phyloP scores from a whole-genome alignment of 2,888 invertebrate species.

The Dione juno region DNA sequence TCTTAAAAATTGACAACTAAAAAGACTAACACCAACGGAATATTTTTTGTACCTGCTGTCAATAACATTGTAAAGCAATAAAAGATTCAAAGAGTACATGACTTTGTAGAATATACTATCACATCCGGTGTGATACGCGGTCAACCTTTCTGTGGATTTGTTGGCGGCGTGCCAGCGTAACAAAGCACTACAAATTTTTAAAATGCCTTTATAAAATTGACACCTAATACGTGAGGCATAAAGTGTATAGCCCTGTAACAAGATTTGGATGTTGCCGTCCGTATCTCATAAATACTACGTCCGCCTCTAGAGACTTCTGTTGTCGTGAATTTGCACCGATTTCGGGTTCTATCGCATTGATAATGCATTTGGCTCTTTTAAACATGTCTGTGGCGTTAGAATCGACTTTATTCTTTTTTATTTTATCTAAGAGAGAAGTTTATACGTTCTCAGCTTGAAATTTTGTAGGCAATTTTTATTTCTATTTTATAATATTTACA shows the following conservation, averaged over 20 bases:
- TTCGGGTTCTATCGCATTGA: slow-evolving; percentile 46
- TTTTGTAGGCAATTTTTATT: not conserved
- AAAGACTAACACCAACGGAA: not conserved
- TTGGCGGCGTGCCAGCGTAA: slow-evolving; percentile 68
- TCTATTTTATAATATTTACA: not conserved
- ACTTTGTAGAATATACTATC: slow-evolving; percentile 39
- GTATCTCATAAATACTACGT: slow-evolving; percentile 58
- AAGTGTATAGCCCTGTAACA: slow-evolving; percentile 24
- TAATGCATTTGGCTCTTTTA: slow-evolving; percentile 45
- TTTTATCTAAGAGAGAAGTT: not conserved
- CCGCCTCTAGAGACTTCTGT: slow-evolving; percentile 50
- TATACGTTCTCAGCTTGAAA: not conserved
- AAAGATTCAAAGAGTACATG: slow-evolving; percentile 32
- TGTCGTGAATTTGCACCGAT: slow-evolving; percentile 50
- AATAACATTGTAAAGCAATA: slow-evolving; percentile 17
- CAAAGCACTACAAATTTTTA: slow-evolving; percentile 25
- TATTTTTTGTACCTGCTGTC: not conserved
- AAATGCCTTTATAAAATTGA: slow-evolving; percentile 17
- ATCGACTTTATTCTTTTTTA: slow-evolving; percentile 11
- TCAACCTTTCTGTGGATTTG: slow-evolving; percentile 58
- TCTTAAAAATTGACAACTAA: not conserved
- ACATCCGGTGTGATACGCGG: slow-evolving; percentile 54
- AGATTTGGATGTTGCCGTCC: slow-evolving; percentile 22
- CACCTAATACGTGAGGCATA: slow-evolving; percentile 20
- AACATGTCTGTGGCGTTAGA: slow-evolving; percentile 21